Evolutionary conservation across 2,888 invertebrate genomes (phyloP).

Genomic region (Didymodactylos carnosus): DNA sequence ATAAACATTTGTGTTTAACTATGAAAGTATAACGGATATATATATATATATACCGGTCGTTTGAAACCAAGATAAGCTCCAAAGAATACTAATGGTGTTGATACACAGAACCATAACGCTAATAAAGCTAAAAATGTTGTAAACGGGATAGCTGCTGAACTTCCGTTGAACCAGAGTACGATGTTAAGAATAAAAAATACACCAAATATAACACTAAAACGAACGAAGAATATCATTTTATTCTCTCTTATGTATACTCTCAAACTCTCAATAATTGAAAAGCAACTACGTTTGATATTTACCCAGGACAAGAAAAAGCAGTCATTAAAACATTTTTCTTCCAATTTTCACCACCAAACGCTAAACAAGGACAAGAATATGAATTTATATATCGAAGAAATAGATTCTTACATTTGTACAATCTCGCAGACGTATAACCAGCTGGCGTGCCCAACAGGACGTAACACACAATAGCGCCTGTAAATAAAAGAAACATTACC

Average conservation of each 20-base stretch:
- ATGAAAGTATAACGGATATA: background rate
- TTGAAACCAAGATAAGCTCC: constrained; percentile 96
- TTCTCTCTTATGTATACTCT: background rate
- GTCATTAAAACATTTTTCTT: constrained; percentile 89
- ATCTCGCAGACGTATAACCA: constrained; percentile 81
- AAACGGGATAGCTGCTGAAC: constrained; percentile 89
- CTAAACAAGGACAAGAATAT: background rate
- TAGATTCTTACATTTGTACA: constrained; percentile 60
- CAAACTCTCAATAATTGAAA: constrained; percentile 22
- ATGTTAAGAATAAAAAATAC: constrained; percentile 90
- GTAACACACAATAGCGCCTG: constrained; percentile 60
- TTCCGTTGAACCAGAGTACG: constrained; percentile 79
- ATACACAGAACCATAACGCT: constrained; percentile 87
- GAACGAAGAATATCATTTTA: constrained; percentile 7
- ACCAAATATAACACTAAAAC: constrained; percentile 65
- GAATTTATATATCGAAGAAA: too few species aligned
- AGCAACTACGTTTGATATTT: constrained; percentile 15
- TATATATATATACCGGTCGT: constrained; percentile 51
- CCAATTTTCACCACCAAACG: constrained; percentile 91
- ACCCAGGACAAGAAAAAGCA: constrained; percentile 90
- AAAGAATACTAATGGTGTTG: constrained; percentile 85
- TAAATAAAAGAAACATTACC: background rate
- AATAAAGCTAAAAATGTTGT: constrained; percentile 76
- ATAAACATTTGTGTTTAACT: too few species aligned
- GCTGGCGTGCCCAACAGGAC: constrained; percentile 90